phyloP scores from a whole-genome alignment of 2,797 vertebrate species.

The Neopelma chrysocephalum region DNA sequence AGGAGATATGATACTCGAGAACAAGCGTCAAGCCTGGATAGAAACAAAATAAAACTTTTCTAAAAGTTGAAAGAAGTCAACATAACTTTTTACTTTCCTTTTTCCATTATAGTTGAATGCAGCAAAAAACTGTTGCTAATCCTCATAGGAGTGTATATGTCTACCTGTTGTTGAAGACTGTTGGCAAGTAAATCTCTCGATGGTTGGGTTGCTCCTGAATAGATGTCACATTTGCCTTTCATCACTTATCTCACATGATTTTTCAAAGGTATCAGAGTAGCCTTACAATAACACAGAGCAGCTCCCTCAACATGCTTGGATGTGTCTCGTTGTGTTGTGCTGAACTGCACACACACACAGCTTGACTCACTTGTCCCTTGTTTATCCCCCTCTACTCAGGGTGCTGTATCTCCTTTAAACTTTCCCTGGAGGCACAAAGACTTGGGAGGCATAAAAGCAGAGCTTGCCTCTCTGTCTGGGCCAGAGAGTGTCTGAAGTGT shows the following conservation, averaged over 20 bases:
- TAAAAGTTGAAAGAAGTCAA: not conserved
- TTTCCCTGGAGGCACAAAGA: not conserved
- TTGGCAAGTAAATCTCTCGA: not conserved
- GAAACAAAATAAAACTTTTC: not conserved
- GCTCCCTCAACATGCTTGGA: not conserved
- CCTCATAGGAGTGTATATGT: not conserved
- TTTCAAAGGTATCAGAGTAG: not conserved
- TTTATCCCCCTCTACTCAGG: rapidly evolving
- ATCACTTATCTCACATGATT: not conserved
- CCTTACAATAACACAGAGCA: not conserved
- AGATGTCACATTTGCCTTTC: not conserved
- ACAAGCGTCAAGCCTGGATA: not conserved
- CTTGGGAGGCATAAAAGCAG: not conserved
- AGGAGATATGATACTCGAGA: not conserved
- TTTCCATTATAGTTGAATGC: not conserved
- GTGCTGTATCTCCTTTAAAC: not conserved
- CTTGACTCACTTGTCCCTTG: not conserved
- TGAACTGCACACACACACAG: rapidly evolving
- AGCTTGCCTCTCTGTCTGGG: not conserved
- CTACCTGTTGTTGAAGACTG: not conserved
- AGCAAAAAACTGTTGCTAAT: not conserved
- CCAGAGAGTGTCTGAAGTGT: not conserved
- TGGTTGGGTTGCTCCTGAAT: not conserved
- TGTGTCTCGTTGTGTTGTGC: not conserved
- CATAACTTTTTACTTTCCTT: not conserved